Evolutionary conservation across 2,888 invertebrate species (phyloP).

Genomic region (Pristionchus entomophagus): DNA sequence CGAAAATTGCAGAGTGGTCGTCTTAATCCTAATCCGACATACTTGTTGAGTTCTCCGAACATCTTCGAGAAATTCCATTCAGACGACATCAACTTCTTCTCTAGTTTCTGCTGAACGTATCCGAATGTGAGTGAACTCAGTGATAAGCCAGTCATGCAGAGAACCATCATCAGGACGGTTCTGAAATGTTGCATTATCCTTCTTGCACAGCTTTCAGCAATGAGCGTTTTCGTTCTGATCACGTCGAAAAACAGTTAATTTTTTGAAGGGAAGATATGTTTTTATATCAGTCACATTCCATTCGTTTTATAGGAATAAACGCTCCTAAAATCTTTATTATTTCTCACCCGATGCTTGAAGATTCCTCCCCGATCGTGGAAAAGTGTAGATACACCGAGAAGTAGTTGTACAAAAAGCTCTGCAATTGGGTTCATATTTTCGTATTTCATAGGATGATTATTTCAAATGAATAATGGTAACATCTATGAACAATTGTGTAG

Average conservation of each 20-base stretch:
- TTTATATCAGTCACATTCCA: background rate
- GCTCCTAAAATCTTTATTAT: background rate
- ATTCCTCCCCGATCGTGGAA: constrained; percentile 68
- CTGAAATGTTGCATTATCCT: constrained; percentile 53
- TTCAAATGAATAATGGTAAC: no score
- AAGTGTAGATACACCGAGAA: constrained; percentile 70
- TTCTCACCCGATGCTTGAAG: constrained; percentile 61
- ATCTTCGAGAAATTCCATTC: constrained; percentile 60
- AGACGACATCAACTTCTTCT: constrained; percentile 61
- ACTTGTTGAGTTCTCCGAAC: constrained; percentile 40
- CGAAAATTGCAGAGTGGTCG: no score
- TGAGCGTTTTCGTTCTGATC: background rate
- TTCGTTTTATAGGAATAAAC: background rate
- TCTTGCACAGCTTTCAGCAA: background rate
- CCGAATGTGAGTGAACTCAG: constrained; percentile 64
- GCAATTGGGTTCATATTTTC: constrained; percentile 43
- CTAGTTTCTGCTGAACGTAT: constrained; percentile 63
- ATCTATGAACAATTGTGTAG: no score
- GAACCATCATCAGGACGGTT: constrained; percentile 60
- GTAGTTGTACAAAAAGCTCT: constrained; percentile 72
- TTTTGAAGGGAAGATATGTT: background rate
- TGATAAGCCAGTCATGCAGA: constrained; percentile 63
- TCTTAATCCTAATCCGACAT: no score
- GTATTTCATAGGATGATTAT: no score
- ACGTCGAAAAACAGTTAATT: background rate